A percentile compares a stretch with the other conserved stretches of the same genome.
These are phyloP conservation scores for Scaptomyza caliginosa DNA, from an alignment of 2,888 invertebrate genomes.

Conservation along the genomic window DNA sequence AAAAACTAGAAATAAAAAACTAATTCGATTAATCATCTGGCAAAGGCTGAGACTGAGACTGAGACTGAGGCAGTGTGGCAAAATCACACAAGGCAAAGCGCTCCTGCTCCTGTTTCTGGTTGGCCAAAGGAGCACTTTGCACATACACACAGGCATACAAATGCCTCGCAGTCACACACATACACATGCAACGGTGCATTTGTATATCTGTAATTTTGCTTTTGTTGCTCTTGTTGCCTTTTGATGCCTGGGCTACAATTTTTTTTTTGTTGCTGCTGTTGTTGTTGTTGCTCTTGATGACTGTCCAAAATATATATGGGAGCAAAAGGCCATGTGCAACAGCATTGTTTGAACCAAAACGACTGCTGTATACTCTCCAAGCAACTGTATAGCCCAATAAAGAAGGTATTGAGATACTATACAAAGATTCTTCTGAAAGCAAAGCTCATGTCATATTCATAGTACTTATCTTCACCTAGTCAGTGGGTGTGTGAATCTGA, in stretches of 20 bases:
- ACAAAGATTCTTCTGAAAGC: no score
- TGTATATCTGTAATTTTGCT: slow-evolving; percentile 27
- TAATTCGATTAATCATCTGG: slow-evolving; percentile 78
- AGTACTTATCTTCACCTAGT: background rate
- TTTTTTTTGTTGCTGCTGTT: background rate
- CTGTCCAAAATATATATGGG: slow-evolving; percentile 32
- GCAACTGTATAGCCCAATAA: background rate
- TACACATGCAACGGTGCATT: slow-evolving; percentile 47
- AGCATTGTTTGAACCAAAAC: background rate
- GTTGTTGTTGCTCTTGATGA: slow-evolving; percentile 42
- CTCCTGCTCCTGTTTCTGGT: slow-evolving; percentile 39
- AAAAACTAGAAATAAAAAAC: slow-evolving; percentile 51
- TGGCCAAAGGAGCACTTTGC: slow-evolving; percentile 44
- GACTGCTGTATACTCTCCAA: slow-evolving; percentile 21
- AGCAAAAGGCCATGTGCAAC: slow-evolving; percentile 4
- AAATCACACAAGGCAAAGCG: background rate
- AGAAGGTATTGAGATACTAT: no score
- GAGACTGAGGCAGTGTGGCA: slow-evolving; percentile 28
- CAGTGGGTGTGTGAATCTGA: slow-evolving; percentile 2
- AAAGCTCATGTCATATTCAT: background rate
- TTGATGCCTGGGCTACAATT: slow-evolving; percentile 37
- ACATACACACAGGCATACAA: slow-evolving; percentile 24
- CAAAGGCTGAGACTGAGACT: slow-evolving; percentile 26
- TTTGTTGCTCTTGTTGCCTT: slow-evolving; percentile 29
- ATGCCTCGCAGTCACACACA: slow-evolving; percentile 25